These are phyloP conservation scores for Lasiommata megera DNA, from an alignment of 2,888 invertebrate genomes.

Conservation along the genomic window DNA sequence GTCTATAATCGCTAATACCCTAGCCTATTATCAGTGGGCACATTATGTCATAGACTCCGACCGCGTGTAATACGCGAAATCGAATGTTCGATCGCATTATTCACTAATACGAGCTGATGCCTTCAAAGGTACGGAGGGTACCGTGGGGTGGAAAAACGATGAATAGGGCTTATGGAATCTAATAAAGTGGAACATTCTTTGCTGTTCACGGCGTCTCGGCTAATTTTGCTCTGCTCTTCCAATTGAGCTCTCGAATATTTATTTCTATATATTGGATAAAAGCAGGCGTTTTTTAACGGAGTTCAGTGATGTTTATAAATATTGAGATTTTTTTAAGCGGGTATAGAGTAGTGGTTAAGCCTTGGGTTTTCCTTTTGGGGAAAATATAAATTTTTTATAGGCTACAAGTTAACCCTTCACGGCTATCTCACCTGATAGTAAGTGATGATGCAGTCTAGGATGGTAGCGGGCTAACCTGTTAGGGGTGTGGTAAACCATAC, in stretches of 20 bases:
- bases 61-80: constrained; percentile 64
- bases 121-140: constrained; percentile 52
- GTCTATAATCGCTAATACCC: constrained; percentile 65
- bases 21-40: constrained; percentile 65
- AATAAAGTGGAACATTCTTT: constrained; percentile 75
- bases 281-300: too few species aligned
- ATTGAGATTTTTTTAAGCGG: too few species aligned
- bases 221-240: constrained; percentile 53
- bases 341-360: too few species aligned
- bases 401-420: too few species aligned
- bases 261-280: background rate
- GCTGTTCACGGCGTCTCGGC: constrained; percentile 48
- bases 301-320: too few species aligned
- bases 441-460: too few species aligned
- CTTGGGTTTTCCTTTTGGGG: too few species aligned
- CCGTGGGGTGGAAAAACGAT: constrained; percentile 67
- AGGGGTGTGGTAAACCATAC: too few species aligned
- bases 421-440: too few species aligned
- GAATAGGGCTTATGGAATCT: constrained; percentile 78
- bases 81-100: constrained; percentile 75
- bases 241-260: constrained; percentile 9
- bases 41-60: constrained; percentile 53
- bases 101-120: constrained; percentile 69
- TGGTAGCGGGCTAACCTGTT: too few species aligned
- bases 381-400: too few species aligned